A percentile compares a stretch with the other conserved stretches of the same genome.
phyloP scores from a whole-genome alignment of 2,113 vertebrate species.

The Passer montanus region DNA sequence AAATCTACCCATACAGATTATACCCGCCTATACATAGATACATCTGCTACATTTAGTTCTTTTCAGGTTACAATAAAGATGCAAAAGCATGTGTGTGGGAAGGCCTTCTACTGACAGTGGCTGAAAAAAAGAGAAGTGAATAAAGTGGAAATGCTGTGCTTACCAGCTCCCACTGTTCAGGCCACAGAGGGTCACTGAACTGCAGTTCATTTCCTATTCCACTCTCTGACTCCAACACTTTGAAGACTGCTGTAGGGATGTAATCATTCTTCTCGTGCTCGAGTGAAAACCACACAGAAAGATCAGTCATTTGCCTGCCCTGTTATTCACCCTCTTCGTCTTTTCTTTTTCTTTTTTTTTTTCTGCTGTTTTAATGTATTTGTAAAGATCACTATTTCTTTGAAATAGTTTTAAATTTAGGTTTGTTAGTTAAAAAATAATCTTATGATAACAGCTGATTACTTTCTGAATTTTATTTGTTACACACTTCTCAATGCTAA shows the following conservation, averaged over 20 bases:
- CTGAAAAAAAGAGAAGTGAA: constrained; percentile 58
- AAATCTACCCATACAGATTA: neutral
- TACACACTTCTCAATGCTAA: neutral
- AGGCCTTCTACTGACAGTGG: constrained; percentile 14
- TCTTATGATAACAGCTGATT: neutral
- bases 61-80: constrained; percentile 36
- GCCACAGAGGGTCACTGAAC: constrained; percentile 71
- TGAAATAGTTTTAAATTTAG: constrained; percentile 10
- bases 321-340: constrained; percentile 42
- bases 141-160: constrained; percentile 68
- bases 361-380: constrained; percentile 23
- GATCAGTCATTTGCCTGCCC: constrained; percentile 52
- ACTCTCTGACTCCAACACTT: constrained; percentile 61
- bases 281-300: constrained; percentile 59
- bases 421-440: constrained; percentile 1
- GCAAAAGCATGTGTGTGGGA: neutral
- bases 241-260: constrained; percentile 66
- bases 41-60: neutral
- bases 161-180: constrained; percentile 66
- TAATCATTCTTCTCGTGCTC: constrained; percentile 62
- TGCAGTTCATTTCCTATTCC: constrained; percentile 71
- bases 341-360: neutral
- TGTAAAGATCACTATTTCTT: constrained; percentile 8
- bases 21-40: neutral
- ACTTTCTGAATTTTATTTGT: neutral